Conservation (phyloP, 2,888 invertebrate species). For the Holacanthella duospinosa region DNA sequence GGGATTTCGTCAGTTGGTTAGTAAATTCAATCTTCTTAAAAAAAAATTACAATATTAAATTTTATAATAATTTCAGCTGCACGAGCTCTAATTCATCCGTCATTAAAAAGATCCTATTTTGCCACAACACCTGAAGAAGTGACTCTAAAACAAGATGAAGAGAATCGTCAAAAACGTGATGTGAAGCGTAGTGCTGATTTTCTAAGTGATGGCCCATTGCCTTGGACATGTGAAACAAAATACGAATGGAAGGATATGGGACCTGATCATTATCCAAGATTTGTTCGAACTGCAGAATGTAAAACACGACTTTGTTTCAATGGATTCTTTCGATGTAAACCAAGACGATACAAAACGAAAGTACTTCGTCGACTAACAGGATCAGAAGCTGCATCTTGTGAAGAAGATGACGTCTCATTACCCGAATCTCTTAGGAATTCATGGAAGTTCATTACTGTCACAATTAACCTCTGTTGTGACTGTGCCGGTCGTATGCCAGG, state of each 20-base stretch:
- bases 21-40: not conserved
- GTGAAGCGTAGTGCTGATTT: conserved; percentile 13
- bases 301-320: conserved; percentile 33
- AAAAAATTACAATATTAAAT: conserved; percentile 12
- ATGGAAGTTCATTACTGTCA: conserved; percentile 35
- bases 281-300: conserved; percentile 36
- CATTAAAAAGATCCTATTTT: conserved; percentile 32
- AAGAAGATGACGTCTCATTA: conserved; percentile 34
- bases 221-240: conserved; percentile 35
- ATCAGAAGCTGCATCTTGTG: conserved; percentile 28
- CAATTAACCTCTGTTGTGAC: conserved; percentile 32
- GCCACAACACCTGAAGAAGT: conserved; percentile 31
- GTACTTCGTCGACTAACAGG: conserved; percentile 25
- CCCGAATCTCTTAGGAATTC: conserved; percentile 30
- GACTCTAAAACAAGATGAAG: conserved; percentile 22
- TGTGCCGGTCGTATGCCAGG: conserved; percentile 28
- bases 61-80: conserved; percentile 18
- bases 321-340: conserved; percentile 33
- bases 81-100: conserved; percentile 27
- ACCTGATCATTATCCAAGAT: conserved; percentile 34
- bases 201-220: conserved; percentile 15
- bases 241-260: conserved; percentile 36
- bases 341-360: conserved; percentile 35
- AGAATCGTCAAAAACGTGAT: conserved; percentile 7
- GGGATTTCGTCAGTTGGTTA: conserved; percentile 26